Conservation (phyloP, 2,797 vertebrate species). For the Miichthys miiuy region DNA sequence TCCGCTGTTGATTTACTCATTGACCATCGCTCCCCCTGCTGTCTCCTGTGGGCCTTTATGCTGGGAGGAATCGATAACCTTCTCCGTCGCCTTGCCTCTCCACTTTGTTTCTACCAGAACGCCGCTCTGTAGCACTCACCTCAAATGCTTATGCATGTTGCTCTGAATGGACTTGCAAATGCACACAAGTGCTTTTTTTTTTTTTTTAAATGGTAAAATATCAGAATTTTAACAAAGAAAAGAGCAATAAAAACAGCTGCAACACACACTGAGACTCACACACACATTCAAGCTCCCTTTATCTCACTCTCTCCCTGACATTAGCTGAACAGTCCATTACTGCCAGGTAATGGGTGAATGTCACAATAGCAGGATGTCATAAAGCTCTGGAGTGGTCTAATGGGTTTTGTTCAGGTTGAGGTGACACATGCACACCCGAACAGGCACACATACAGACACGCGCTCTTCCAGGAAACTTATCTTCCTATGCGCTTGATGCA, state of each 20-base stretch:
- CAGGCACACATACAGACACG: constrained; percentile 49
- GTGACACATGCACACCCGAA: constrained; percentile 71
- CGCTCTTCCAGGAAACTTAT: constrained; percentile 72
- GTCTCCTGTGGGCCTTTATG: constrained; percentile 68
- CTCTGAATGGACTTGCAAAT: constrained; percentile 25
- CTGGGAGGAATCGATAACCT: constrained; percentile 75
- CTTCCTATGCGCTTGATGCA: constrained; percentile 45
- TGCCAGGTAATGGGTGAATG: constrained; percentile 85
- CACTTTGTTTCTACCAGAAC: constrained; percentile 40
- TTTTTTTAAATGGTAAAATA: constrained; percentile 17
- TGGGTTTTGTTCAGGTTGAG: constrained; percentile 86
- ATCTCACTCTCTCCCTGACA: constrained; percentile 68
- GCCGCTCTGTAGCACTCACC: constrained; percentile 34
- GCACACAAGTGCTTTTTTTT: constrained; percentile 4
- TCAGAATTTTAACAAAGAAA: constrained; percentile 17
- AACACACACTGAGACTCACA: constrained; percentile 16
- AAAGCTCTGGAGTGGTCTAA: constrained; percentile 86
- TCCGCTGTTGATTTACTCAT: constrained; percentile 70
- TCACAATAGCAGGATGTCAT: constrained; percentile 86
- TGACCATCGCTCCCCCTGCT: constrained; percentile 62
- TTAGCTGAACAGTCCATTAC: constrained; percentile 84
- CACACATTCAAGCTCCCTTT: constrained; percentile 36
- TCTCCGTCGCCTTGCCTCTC: constrained; percentile 47
- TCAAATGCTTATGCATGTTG: constrained; percentile 35
- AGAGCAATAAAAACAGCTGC: constrained; percentile 27